Conservation (phyloP, 2,797 vertebrate genomes). For the Halcyon leucocephala region DNA sequence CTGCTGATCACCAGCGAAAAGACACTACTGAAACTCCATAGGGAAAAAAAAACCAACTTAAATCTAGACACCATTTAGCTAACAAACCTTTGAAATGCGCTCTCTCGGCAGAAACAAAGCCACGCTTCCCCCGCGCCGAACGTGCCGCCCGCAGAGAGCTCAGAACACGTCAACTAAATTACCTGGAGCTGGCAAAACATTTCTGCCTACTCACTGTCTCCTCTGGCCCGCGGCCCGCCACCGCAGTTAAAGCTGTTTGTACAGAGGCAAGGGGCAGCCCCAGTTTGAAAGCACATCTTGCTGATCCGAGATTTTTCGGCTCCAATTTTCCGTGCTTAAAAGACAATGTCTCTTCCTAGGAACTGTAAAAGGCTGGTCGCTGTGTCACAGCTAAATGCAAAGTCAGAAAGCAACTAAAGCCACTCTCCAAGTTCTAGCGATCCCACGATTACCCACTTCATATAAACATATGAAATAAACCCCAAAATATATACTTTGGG, state of each 20-base stretch:
- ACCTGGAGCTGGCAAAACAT: not conserved
- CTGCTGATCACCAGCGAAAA: not conserved
- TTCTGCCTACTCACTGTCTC: not conserved
- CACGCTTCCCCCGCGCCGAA: not conserved
- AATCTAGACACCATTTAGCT: not conserved
- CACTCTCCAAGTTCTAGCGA: not conserved
- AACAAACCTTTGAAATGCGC: not conserved
- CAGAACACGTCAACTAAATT: not conserved
- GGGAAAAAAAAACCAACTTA: not conserved
- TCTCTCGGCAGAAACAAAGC: not conserved
- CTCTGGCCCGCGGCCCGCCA: not conserved
- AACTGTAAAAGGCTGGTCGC: not conserved
- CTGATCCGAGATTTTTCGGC: not conserved
- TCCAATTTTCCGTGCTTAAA: not conserved
- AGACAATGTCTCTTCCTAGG: not conserved
- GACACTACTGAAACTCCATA: not conserved
- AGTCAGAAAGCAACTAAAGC: not conserved
- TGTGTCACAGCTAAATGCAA: accelerated
- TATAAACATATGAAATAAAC: no score
- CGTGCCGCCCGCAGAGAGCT: slow-evolving; percentile 10
- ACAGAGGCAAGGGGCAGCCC: not conserved
- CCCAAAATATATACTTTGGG: no score
- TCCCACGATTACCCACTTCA: not conserved
- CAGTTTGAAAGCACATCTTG: not conserved
- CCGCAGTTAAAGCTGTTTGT: not conserved